Evolutionary conservation across 2,888 invertebrate species (phyloP), one percentile per base, ranked within the genome.

Genomic region (Nasonia oneida): DNA sequence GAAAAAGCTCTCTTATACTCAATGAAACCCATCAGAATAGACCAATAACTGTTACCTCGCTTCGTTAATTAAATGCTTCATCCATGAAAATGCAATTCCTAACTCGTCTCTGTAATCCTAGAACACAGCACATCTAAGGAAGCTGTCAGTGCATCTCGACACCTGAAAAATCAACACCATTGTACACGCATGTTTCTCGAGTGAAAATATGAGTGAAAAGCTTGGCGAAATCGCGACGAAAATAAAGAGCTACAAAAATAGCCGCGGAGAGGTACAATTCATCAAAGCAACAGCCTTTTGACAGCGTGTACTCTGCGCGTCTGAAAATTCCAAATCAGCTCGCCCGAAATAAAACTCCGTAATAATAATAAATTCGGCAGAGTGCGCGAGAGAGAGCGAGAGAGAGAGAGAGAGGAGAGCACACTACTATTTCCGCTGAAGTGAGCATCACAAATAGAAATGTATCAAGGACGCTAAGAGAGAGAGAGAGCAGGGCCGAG

Each of bases 21-120:
- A 33, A 14, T 67, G 23, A 12, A 14, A 67, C 10, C 23, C 42
- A 23, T 29, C 23, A 18, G 47, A 42, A 42, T 39, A 42, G 3
- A 42, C 1, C 23, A 5, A 71, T 15, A 74, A 42, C 29, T 42
- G 12, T 79, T 78, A 85, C 81, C 47, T 77, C 23, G 47, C 5
- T 76, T 70, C 15, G 57, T 33, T 18, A 39, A 23, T 39, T 70
- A 80, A 84, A 76, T 80, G 42, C 57, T 64, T 53, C 80, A 80
- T 80, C 39, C 64, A 80, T 80, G 37, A 67, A 84, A 80, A 79
- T 84, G 50, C 12, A 84, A 74, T 71, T 71, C 53, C 47, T 47
- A 67, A 1, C 15, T 23, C 39, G 47, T 47, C 61, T 50, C 74
- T 53, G 33, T 18, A 57, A 23, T 71, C 77, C 39, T 18, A 29